Conservation (phyloP, 2,888 invertebrate genomes). For the Morpho achilles region DNA sequence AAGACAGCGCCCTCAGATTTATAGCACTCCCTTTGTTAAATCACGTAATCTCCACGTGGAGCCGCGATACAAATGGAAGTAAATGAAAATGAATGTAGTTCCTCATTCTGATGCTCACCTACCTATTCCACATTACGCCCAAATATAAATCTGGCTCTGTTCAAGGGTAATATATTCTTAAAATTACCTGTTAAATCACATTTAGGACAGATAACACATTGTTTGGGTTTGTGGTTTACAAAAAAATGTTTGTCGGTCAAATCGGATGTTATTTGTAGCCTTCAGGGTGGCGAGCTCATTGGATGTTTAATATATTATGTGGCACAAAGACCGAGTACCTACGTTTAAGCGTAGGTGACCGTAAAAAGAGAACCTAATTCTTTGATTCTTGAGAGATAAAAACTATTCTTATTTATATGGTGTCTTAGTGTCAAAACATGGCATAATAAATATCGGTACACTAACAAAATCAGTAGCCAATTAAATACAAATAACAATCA, state of each 20-base stretch:
- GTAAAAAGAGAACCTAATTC: conserved; percentile 10
- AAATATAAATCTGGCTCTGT: conserved; percentile 66
- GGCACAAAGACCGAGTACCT: conserved; percentile 37
- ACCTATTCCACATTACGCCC: conserved; percentile 70
- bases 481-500: conserved; percentile 29
- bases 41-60: conserved; percentile 79
- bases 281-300: conserved; percentile 71
- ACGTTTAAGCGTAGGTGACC: conserved; percentile 10
- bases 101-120: conserved; percentile 70
- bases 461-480: conserved; percentile 11
- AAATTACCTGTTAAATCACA: conserved; percentile 79
- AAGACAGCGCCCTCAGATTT: conserved; percentile 76
- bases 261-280: conserved; percentile 62
- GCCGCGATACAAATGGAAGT: conserved; percentile 75
- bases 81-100: conserved; percentile 79
- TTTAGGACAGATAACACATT: conserved; percentile 74
- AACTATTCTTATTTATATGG: conserved; percentile 9
- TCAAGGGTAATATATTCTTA: conserved; percentile 71
- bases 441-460: conserved; percentile 3
- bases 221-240: conserved; percentile 61
- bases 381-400: conserved; percentile 7
- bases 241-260: conserved; percentile 70
- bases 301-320: conserved; percentile 56
- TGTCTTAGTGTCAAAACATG: conserved; percentile 9
- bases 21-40: conserved; percentile 76